Evolutionary conservation across 2,113 vertebrate species (phyloP).

Genomic region (Ammodytes marinus): DNA sequence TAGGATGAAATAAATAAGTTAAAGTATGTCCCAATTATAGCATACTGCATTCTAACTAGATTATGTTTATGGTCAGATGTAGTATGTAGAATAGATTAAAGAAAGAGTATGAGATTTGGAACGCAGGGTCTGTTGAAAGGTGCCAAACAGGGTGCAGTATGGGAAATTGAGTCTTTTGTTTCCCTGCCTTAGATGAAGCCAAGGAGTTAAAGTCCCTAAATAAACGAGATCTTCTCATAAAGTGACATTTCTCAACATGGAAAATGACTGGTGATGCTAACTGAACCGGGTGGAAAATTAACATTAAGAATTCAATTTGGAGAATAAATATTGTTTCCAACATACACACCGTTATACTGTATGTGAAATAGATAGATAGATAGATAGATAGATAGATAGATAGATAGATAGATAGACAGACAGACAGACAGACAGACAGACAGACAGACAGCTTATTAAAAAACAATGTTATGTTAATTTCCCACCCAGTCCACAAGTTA

Average conservation of each 20-base stretch:
- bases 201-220: not conserved
- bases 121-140: slow-evolving; percentile 23
- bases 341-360: no score
- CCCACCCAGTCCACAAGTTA: slow-evolving; percentile 37
- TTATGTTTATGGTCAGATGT: no score
- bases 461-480: slow-evolving; percentile 1
- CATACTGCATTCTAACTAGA: no score
- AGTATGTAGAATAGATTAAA: no score
- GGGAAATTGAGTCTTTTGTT: slow-evolving; percentile 41
- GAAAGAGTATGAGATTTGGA: no score
- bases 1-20: no score
- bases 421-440: not conserved
- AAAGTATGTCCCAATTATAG: no score
- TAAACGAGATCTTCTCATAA: not conserved
- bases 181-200: not conserved
- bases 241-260: not conserved
- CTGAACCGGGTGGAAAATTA: slow-evolving; percentile 55
- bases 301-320: not conserved
- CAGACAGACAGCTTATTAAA: not conserved
- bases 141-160: slow-evolving; percentile 69
- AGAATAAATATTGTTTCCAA: not conserved
- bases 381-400: no score
- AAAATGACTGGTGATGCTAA: not conserved
- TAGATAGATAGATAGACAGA: no score
- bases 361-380: no score